phyloP scores from a whole-genome alignment of 2,888 invertebrate species.

The Volucella zonaria region DNA sequence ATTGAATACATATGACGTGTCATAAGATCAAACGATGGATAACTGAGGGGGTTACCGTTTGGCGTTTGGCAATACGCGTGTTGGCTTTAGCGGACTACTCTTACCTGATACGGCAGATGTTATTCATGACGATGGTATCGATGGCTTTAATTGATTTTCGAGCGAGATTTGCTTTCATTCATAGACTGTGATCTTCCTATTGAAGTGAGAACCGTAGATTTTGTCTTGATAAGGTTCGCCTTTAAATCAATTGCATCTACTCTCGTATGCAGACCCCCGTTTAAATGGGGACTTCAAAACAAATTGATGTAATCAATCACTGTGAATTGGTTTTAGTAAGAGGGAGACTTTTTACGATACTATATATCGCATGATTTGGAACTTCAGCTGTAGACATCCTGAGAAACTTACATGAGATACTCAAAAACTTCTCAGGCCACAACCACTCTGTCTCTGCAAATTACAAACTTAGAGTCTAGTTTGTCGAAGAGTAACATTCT shows the following conservation, averaged over 20 bases:
- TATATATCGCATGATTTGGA: too few species aligned
- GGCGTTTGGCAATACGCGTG: conserved; percentile 44
- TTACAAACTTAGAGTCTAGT: too few species aligned
- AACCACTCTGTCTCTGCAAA: too few species aligned
- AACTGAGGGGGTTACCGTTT: conserved; percentile 43
- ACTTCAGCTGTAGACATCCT: too few species aligned
- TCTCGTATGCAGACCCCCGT: too few species aligned
- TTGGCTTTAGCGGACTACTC: conserved; percentile 42
- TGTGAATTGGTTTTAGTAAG: too few species aligned
- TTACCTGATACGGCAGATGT: conserved; percentile 12
- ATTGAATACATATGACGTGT: conserved; percentile 69
- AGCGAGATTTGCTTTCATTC: conserved; percentile 46
- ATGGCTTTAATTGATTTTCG: conserved; percentile 59
- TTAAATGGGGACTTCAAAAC: too few species aligned
- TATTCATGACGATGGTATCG: conserved; percentile 53
- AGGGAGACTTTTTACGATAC: too few species aligned
- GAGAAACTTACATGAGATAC: too few species aligned
- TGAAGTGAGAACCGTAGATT: background rate
- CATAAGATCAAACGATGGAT: conserved; percentile 71
- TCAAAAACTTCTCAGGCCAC: too few species aligned
- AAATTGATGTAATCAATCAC: too few species aligned
- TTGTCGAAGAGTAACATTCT: too few species aligned
- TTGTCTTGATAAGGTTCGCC: background rate
- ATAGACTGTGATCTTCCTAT: conserved; percentile 35
- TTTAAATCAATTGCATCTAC: background rate